These are phyloP conservation scores for Bufotes viridis DNA, from an alignment of 2,797 vertebrate genomes.

Conservation along the genomic window DNA sequence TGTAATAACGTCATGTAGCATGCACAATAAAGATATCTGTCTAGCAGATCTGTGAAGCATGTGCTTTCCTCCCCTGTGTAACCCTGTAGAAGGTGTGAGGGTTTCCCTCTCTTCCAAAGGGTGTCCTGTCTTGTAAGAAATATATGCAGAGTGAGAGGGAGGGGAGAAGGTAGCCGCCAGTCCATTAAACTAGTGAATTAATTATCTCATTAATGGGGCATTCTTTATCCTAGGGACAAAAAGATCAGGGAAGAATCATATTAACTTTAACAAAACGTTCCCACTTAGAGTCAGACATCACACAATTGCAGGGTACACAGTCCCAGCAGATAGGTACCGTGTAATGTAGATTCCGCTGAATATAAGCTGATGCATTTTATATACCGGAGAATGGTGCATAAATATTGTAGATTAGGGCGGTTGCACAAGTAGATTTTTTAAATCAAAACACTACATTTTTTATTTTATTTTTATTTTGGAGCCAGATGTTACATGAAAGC, in stretches of 20 bases:
- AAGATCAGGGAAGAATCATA: slow-evolving; percentile 2
- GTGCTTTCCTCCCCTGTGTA: not conserved
- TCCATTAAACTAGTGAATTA: slow-evolving; percentile 65
- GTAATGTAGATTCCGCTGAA: not conserved
- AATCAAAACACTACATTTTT: too few relatives aligned
- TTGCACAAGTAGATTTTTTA: too few relatives aligned
- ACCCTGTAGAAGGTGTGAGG: slow-evolving; percentile 12
- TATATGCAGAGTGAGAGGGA: slow-evolving; percentile 55
- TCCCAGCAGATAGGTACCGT: not conserved
- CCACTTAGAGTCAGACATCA: slow-evolving; percentile 11
- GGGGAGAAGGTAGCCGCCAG: slow-evolving; percentile 42
- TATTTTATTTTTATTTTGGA: too few relatives aligned
- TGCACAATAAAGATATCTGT: slow-evolving; percentile 9
- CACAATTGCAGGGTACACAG: slow-evolving; percentile 15
- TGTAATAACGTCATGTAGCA: not conserved
- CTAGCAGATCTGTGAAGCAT: slow-evolving; percentile 14
- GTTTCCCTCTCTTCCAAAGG: slow-evolving; percentile 23
- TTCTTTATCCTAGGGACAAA: slow-evolving; percentile 40
- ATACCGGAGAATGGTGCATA: not conserved
- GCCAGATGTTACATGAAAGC: too few relatives aligned
- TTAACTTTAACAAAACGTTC: slow-evolving; percentile 48
- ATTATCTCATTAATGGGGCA: slow-evolving; percentile 63
- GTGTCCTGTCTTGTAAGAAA: slow-evolving; percentile 38
- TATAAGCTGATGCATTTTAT: not conserved
- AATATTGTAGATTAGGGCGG: not conserved